Base-by-base conservation (phyloP, 1,140 invertebrate species). In the Pseudomyrmex sp. region DNA sequence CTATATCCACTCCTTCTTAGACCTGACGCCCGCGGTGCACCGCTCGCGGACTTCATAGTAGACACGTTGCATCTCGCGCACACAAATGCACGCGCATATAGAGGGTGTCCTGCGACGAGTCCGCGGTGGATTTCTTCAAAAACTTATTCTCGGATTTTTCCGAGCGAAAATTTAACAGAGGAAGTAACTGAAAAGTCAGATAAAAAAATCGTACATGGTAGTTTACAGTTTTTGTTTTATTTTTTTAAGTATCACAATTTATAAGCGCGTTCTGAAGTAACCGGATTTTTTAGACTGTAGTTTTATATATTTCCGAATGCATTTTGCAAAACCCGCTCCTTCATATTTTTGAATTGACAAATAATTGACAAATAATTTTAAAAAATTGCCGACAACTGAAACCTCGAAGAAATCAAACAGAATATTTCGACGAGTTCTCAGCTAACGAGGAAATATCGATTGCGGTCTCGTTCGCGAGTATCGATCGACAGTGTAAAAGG, bases 1-100 rank as follows among this genome's bases (percentile, higher is more conserved):
- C 85, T 89, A 85, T 89, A 87, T 88, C 88, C 82, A 79, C 77
- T 83, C 83, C 66, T 80, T 80, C 76, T 80, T 70, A 80, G 76
- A 80, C 56, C 66, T 85, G 52, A 83, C 77, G 76, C 84, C 76
- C 82, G 85, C 68, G 75, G 75, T 77, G 62, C 74, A 56, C 50
- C 63, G 74, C 74, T 66, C 74, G 74, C 52, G 65, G 46, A 72
- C 68, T 79, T 80, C 76, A 58, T 58, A 35, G 35, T 35, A 50
- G 68, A 80, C 54, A 23, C 46, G 44, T 48, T 72, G 23, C 66
- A 58, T 50, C 52, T 15, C 56, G 44, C 63, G 56, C 72, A 80
- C 69, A 74, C 59, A 70, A 61, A 70, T 52, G n/a, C 23, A 56
- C 50, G 26, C n/a, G 26, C 18, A 23, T 74, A 59, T 79, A 79